Evolutionary conservation across 2,888 invertebrate genomes (phyloP), one percentile per base, ranked within the genome.

Genomic region (Cinara cedri): DNA sequence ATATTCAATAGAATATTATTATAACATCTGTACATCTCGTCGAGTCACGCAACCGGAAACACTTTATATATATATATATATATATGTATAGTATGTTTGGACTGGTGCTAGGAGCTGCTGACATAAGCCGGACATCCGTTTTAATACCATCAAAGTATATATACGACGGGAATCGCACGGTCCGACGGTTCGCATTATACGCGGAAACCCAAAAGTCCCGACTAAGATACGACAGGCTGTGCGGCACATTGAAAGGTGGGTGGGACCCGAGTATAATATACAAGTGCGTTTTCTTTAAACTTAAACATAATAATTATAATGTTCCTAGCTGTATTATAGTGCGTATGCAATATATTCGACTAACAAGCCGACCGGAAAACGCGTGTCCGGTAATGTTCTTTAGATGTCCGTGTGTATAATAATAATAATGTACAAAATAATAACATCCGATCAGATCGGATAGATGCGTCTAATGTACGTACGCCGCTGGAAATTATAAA

Each of bases 121-220:
- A 16, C 11, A 24, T 75, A 66, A 75, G 24, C 75, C 65, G 65
- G 65, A 75, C 66, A 16, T 75, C 75, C 75, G 65, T 75, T n/a
- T n/a, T 75, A 75, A 75, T 75, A 75, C 75, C 75, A 26, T 75
- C 75, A 75, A 75, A 75, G 75, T 26, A 26, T 51, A 26, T 55
- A 54, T n/a, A 46, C 34, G 34, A 6, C 34, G 34, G 3, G 34
- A 34, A 34, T 34, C 34, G 34, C 16, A 46, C 11, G 74, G 63
- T 75, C 54, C 74, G 21, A 24, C 21, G 74, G 24, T 75, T 24
- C 3, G 34, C 62, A 44, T 60, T 62, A 49, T 51, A n/a, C 11
- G 14, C n/a, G n/a, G 4, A n/a, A n/a, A 6, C 34, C 34, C 34
- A 34, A 34, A 3, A 34, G 19, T 26, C 24, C 6, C 19, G 46